Conservation (phyloP, 2,888 invertebrate species). For the Phengaris alcon region DNA sequence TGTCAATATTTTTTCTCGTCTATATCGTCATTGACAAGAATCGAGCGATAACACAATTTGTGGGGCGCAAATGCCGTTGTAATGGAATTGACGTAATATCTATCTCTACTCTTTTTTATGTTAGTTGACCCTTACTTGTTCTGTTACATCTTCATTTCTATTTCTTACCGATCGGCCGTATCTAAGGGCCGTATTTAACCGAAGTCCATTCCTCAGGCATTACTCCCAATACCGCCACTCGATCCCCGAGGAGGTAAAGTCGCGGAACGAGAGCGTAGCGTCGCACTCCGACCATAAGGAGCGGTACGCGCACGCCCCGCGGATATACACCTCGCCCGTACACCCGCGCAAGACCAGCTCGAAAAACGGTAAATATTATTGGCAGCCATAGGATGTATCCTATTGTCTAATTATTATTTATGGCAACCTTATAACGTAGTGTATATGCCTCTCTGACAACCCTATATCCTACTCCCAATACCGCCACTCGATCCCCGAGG, state of each 20-base stretch:
- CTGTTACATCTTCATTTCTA: too few relatives aligned
- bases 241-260: constrained; percentile 70
- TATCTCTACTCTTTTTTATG: too few relatives aligned
- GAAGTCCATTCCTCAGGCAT: constrained; percentile 35
- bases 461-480: neutral
- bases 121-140: too few relatives aligned
- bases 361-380: constrained; percentile 61
- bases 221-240: constrained; percentile 68
- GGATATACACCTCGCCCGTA: constrained; percentile 51
- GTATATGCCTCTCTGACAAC: neutral
- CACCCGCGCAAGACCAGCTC: constrained; percentile 37
- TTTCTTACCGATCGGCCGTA: neutral
- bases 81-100: too few relatives aligned
- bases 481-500: too few relatives aligned
- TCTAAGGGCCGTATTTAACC: neutral
- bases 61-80: too few relatives aligned
- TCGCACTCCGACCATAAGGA: too few relatives aligned
- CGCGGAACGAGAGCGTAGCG: constrained; percentile 56
- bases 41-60: too few relatives aligned
- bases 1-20: neutral
- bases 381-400: too few relatives aligned
- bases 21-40: too few relatives aligned
- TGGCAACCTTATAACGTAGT: constrained; percentile 35
- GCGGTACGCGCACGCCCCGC: constrained; percentile 64
- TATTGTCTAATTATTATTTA: too few relatives aligned